Evolutionary conservation across 2,888 invertebrate species (phyloP), one percentile per base, ranked within the genome.

Genomic region (Diarsia rubi): DNA sequence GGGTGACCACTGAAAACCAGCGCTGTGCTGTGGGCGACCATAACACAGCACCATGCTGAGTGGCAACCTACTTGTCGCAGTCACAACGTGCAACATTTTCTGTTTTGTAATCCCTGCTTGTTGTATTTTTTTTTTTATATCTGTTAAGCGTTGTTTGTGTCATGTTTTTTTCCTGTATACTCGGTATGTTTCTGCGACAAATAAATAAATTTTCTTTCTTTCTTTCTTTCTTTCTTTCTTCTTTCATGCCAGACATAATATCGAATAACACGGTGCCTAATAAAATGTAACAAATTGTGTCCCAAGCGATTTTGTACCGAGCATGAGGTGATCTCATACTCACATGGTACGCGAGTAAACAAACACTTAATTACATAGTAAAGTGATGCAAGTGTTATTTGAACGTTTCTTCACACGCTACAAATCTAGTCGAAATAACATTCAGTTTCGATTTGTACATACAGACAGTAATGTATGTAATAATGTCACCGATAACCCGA

Each of bases 401-500:
- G 57, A 65, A 69, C 74, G 66, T 86, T 77, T 77, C 78, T 78
- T 79, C 87, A 85, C 79, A 85, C 85, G 81, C 80, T 79, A 75
- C 66, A 66, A 73, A 79, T 79, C 73, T 63, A 69, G 37, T 37
- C 65, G 63, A 73, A 80, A 79, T 72, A 68, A 63, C 63, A 78
- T 82, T 73, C 69, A 76, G 75, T 79, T 85, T 84, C 52, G 79
- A 82, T 84, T 79, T 77, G 80, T 73, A 74, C 84, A 86, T 78
- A 67, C 73, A 37, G 60, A 24, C 75, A 67, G 62, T 84, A 86
- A 86, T 82, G 52, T 81, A 83, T 86, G 83, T 79, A 81, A 86
- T 84, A 81, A 83, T 86, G 83, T 86, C 85, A 79, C 73, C 67
- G 77, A 81, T 77, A 86, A 82, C 84, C 76, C 70, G 80, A 86